phyloP scores from a whole-genome alignment of 2,888 invertebrate genomes.

The Xestia rhomboidea region DNA sequence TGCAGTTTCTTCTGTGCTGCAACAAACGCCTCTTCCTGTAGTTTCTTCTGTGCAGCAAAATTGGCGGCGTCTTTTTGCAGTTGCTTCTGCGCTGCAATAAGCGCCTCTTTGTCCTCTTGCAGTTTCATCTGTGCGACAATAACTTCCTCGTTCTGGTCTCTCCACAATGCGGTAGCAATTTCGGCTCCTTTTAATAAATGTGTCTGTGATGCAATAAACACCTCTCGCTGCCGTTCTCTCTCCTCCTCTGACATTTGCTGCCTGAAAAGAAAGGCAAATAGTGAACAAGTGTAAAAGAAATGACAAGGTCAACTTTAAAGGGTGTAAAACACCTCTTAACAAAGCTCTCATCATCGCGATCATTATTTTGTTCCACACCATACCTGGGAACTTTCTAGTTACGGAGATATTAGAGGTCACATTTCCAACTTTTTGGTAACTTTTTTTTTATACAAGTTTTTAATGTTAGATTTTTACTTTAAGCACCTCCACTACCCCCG shows the following conservation, averaged over 20 bases:
- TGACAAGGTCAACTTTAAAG: neutral
- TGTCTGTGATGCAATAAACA: too few relatives aligned
- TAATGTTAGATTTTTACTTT: too few relatives aligned
- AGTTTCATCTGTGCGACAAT: neutral
- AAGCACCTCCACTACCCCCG: too few relatives aligned
- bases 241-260: neutral
- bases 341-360: too few relatives aligned
- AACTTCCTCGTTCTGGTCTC: neutral
- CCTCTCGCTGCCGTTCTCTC: neutral
- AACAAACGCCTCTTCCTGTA: neutral
- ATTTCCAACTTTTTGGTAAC: too few relatives aligned
- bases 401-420: too few relatives aligned
- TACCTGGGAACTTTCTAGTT: too few relatives aligned
- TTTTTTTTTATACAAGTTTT: too few relatives aligned
- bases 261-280: constrained; percentile 9
- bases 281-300: neutral
- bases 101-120: neutral
- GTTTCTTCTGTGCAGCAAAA: neutral
- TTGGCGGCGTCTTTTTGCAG: neutral
- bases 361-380: too few relatives aligned
- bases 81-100: too few relatives aligned
- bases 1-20: neutral
- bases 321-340: too few relatives aligned
- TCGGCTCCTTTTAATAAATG: neutral
- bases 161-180: neutral